A percentile compares a stretch with the other conserved stretches of the same genome.
Conservation (phyloP, 1,140 invertebrate species). For the Drosophila repletoides region DNA sequence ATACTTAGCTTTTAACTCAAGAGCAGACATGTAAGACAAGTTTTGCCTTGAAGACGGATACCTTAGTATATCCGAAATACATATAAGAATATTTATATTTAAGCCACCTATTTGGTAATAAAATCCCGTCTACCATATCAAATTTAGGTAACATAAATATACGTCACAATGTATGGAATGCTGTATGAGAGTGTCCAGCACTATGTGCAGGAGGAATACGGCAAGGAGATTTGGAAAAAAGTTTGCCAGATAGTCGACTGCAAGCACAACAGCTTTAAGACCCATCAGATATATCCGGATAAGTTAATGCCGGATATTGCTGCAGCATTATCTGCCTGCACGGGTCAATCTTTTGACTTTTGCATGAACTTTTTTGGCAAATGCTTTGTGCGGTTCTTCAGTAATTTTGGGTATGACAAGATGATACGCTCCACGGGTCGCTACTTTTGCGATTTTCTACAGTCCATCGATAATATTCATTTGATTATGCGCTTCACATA, state of each 20-base stretch:
- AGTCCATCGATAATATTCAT: conserved; percentile 95
- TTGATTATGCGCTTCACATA: conserved; percentile 95
- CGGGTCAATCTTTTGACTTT: conserved; percentile 85
- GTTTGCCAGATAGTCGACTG: conserved; percentile 88
- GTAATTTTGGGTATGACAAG: conserved; percentile 92
- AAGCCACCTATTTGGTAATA: no score
- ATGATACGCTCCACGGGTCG: conserved; percentile 92
- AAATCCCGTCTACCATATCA: no score
- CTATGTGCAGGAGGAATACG: conserved; percentile 92
- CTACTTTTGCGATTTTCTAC: conserved; percentile 93
- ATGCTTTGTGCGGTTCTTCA: conserved; percentile 94
- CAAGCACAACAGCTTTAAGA: conserved; percentile 89
- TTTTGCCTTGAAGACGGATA: no score
- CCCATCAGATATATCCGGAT: conserved; percentile 92
- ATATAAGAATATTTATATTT: no score
- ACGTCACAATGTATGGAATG: conserved; percentile 90
- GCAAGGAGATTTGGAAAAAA: conserved; percentile 89
- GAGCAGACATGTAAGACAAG: no score
- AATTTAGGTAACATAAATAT: neutral
- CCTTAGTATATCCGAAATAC: no score
- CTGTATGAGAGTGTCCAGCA: conserved; percentile 91
- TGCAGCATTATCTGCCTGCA: conserved; percentile 84
- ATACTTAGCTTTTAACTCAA: no score
- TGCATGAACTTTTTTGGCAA: conserved; percentile 93
- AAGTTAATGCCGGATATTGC: conserved; percentile 90